Evolutionary conservation across 2,797 vertebrate species (phyloP).

Genomic region (Mallotus villosus): DNA sequence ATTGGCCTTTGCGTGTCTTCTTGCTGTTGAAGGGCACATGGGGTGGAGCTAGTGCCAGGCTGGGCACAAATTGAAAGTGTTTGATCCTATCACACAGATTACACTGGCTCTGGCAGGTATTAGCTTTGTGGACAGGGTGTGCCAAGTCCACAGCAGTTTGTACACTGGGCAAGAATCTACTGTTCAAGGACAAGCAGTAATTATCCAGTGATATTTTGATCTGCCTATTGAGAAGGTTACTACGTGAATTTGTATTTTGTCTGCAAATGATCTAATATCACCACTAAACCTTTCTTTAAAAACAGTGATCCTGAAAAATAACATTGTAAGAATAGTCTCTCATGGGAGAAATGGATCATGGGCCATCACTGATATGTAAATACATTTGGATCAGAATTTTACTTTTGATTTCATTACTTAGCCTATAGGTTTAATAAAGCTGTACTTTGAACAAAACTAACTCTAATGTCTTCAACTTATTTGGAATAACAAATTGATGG

Average conservation of each 20-base stretch:
- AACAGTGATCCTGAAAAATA: too few species aligned
- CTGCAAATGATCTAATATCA: neutral
- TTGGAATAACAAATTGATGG: neutral
- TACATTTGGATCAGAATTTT: too few species aligned
- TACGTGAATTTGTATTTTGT: neutral
- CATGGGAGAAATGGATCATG: too few species aligned
- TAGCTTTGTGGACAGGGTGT: neutral
- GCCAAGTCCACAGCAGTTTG: neutral
- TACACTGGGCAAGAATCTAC: neutral
- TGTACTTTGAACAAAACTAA: too few species aligned
- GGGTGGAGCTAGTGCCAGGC: neutral
- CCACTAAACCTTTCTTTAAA: too few species aligned
- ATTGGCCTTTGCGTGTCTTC: neutral
- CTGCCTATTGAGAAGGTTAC: neutral
- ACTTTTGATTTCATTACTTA: too few species aligned
- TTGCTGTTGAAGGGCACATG: neutral
- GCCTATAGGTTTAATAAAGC: too few species aligned
- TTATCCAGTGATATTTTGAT: neutral
- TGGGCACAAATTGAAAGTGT: neutral
- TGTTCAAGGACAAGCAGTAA: neutral
- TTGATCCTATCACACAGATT: slow-evolving; percentile 2
- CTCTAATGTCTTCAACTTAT: neutral
- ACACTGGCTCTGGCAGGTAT: neutral
- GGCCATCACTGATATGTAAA: too few species aligned
- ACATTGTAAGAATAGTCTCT: too few species aligned